Conservation (phyloP, 2,888 invertebrate species). For the Andricus curvator region DNA sequence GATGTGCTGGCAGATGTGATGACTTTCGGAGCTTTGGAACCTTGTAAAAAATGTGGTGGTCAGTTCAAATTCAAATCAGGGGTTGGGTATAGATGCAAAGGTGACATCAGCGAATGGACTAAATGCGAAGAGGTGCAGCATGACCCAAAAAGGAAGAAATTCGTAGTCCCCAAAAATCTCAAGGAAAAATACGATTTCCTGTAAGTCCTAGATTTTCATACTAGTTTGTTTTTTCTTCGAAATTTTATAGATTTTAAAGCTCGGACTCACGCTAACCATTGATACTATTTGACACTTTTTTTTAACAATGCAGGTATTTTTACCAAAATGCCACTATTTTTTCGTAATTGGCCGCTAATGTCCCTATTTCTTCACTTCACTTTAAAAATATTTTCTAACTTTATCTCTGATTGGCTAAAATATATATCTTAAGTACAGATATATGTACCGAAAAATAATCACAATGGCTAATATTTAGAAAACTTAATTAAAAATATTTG, state of each 20-base stretch:
- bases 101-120: constrained; percentile 92
- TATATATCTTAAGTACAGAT: too few relatives aligned
- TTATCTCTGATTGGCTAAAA: too few relatives aligned
- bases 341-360: too few relatives aligned
- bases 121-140: constrained; percentile 88
- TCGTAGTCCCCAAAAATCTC: constrained; percentile 84
- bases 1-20: constrained; percentile 91
- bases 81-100: constrained; percentile 91
- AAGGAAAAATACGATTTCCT: constrained; percentile 81
- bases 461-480: too few relatives aligned
- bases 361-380: too few relatives aligned
- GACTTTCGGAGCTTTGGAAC: constrained; percentile 90
- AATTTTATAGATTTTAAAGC: neutral
- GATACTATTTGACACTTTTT: too few relatives aligned
- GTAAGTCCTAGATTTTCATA: constrained; percentile 65
- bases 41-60: constrained; percentile 90
- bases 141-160: constrained; percentile 86
- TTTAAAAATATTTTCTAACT: too few relatives aligned
- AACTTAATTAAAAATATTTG: too few relatives aligned
- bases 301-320: too few relatives aligned
- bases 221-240: neutral
- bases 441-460: too few relatives aligned
- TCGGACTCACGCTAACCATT: too few relatives aligned
- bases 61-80: constrained; percentile 85
- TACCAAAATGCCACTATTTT: too few relatives aligned